Evolutionary conservation across 2,113 vertebrate species (phyloP).

Genomic region (Hyla sarda): DNA sequence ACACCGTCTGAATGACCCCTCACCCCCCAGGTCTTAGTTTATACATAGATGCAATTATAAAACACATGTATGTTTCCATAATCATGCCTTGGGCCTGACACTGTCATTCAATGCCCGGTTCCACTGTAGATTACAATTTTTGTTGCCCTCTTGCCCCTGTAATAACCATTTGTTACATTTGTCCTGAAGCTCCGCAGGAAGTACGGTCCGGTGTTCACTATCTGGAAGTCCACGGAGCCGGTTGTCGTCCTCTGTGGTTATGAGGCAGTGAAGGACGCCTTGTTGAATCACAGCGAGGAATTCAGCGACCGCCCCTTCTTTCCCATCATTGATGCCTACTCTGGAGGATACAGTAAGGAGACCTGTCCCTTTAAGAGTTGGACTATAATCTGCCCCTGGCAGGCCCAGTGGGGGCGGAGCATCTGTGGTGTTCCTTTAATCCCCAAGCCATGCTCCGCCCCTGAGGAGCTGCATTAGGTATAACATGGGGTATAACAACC

Average conservation of each 20-base stretch:
- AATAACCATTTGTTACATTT: not conserved
- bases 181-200: slow-evolving; percentile 38
- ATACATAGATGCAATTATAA: no score
- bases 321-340: slow-evolving; percentile 26
- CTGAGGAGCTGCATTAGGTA: no score
- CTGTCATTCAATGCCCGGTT: not conserved
- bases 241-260: slow-evolving; percentile 58
- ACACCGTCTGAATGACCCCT: no score
- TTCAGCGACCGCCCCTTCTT: slow-evolving; percentile 47
- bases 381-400: no score
- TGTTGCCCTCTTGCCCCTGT: not conserved
- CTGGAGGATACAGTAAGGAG: slow-evolving; percentile 26
- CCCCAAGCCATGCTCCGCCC: no score
- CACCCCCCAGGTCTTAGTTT: no score
- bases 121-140: no score
- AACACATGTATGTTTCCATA: no score
- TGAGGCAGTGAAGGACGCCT: slow-evolving; percentile 54
- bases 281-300: slow-evolving; percentile 48
- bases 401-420: no score
- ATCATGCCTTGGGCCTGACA: no score
- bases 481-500: no score
- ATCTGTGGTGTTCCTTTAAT: no score
- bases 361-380: not conserved
- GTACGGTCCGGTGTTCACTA: slow-evolving; percentile 56
- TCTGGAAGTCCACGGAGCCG: slow-evolving; percentile 30